Evolutionary conservation across 2,888 invertebrate species (phyloP).

Genomic region (Agonopterix subpropinquella): DNA sequence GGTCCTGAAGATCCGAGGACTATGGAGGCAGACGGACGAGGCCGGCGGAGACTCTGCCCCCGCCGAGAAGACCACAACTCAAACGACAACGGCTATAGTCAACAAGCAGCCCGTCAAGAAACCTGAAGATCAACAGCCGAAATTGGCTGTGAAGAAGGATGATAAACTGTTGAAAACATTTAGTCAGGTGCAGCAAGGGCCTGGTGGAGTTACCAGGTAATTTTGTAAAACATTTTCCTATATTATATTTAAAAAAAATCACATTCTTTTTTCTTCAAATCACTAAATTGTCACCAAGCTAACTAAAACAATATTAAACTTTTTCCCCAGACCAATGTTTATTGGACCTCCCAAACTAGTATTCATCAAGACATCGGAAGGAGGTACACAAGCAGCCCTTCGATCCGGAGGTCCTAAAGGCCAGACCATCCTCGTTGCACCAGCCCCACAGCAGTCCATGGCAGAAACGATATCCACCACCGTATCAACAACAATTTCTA

Average conservation of each 20-base stretch:
- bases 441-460: constrained; percentile 30
- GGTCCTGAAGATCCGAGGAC: constrained; percentile 85
- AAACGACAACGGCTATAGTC: constrained; percentile 26
- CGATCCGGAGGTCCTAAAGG: constrained; percentile 55
- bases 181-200: constrained; percentile 40
- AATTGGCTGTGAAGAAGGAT: constrained; percentile 65
- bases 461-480: constrained; percentile 14
- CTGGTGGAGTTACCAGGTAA: constrained; percentile 48
- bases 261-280: no score
- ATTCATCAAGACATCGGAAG: constrained; percentile 67
- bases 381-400: constrained; percentile 48
- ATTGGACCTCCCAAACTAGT: constrained; percentile 70
- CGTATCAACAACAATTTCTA: constrained; percentile 13
- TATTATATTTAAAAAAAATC: no score
- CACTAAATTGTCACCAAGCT: no score
- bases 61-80: constrained; percentile 43
- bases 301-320: no score
- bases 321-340: constrained; percentile 57
- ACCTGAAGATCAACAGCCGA: constrained; percentile 44
- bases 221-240: background rate
- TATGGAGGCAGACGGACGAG: constrained; percentile 83
- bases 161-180: constrained; percentile 65
- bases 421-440: constrained; percentile 64
- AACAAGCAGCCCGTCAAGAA: constrained; percentile 49
- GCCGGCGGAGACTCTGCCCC: constrained; percentile 36